Base-by-base conservation (phyloP, 2,888 invertebrate genomes). In the Hartigia nigra region DNA sequence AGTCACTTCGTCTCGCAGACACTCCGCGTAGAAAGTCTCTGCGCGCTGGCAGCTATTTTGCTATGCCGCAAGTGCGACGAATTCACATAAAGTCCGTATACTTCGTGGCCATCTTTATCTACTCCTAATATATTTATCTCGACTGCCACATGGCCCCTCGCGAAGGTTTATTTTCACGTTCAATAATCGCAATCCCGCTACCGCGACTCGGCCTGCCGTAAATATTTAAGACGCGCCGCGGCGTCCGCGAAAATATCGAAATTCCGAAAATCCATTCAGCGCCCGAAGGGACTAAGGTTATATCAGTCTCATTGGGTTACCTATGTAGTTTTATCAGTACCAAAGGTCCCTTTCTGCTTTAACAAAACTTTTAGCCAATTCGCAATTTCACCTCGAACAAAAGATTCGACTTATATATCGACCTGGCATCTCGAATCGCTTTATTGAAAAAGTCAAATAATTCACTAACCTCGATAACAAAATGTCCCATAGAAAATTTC, bases 1-100 rank as follows among this genome's bases (percentile, higher is more conserved):
- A 86, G 88, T 88, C 87, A 87, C 86, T 86, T 84, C 84, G 75
- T 77, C 23, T 55, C 55, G 23, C 23, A 55, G 55, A 55, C 9
- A 55, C 55, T 55, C 23, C 55, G 55, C 23, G 23, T 2, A 14
- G 55, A 55, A 55, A 5, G 55, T 55, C 23, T 55, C 23, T 55
- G 23, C 23, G 55, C 23, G 55, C 55, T 23, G 55, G 23, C 55
- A 55, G 55, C 9, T 9, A 55, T 55, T 55, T 55, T 55, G 55
- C 23, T 23, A 23, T 0, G 23, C 9, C 2, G 55, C 55, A 23
- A 55, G 23, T 2, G 2, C 55, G 55, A 55, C 55, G 55, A 55
- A 55, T 55, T 55, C 23, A 55, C 23, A 55, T 23, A 0, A 1
- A 55, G 14, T 2, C 5, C 55, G 55, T 55, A 55, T 55, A 55